These are phyloP conservation scores for Lanius ludovicianus DNA, from an alignment of 2,113 vertebrate species.

Conservation along the genomic window DNA sequence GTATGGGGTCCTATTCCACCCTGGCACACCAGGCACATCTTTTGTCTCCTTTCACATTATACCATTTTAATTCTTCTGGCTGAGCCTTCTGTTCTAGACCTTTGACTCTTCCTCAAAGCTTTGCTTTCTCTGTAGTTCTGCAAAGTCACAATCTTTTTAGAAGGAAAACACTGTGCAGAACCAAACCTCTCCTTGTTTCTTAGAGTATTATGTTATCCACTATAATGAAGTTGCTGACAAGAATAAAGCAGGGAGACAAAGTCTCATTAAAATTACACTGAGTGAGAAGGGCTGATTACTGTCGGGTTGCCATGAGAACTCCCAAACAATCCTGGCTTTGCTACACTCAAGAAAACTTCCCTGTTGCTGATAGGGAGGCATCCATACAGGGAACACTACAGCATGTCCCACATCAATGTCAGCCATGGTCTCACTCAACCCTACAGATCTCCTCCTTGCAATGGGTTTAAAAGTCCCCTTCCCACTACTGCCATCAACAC, in stretches of 20 bases:
- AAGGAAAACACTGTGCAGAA: neutral
- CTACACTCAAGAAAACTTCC: neutral
- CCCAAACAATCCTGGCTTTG: neutral
- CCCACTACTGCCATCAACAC: neutral
- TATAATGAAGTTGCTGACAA: neutral
- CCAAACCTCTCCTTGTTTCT: neutral
- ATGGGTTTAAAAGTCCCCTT: neutral
- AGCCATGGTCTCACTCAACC: neutral
- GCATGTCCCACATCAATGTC: rapidly evolving
- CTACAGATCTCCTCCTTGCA: neutral
- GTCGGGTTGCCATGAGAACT: neutral
- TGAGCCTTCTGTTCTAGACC: neutral
- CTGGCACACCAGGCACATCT: neutral
- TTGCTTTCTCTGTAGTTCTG: neutral
- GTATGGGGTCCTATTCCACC: neutral
- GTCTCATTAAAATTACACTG: neutral
- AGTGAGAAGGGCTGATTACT: neutral
- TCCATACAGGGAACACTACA: neutral
- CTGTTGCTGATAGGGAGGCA: neutral
- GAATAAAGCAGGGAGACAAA: neutral
- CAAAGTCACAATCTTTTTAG: neutral
- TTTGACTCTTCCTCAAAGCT: neutral
- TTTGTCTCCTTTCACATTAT: neutral
- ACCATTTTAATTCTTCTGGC: neutral
- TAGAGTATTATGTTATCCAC: neutral